Evolutionary conservation across 2,888 invertebrate genomes (phyloP), one percentile per base, ranked within the genome.

Genomic region (Leptinotarsa juncta): DNA sequence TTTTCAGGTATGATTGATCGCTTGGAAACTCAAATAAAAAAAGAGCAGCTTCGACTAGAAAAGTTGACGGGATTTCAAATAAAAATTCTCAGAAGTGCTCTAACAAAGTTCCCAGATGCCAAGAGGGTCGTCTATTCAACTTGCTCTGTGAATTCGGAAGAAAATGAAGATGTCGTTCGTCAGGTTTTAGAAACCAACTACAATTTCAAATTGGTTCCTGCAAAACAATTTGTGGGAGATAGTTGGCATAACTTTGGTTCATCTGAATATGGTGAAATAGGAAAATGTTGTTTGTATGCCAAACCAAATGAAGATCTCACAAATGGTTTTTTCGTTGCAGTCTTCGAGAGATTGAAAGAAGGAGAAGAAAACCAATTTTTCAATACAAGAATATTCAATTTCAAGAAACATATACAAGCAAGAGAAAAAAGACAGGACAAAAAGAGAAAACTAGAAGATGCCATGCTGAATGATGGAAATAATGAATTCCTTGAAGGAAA

Each of bases 281-380:
- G 94, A 4, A 89, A 92, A 10, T 91, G 91, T 77, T 97, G 97
- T 85, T 85, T 99, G 57, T 94, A 97, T 84, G 91, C 96, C 0
- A 91, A 90, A 79, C 93, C 95, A 0, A 92, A 94, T 5, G 88
- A 89, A 0, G 97, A 97, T 88, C 88, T 92, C 5, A 96, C 97
- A 0, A 97, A 95, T 86, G 99, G 99, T 3, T 98, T 99, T 88
- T 99, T 99, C 88, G 91, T 99, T 51, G 97, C 98, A 1, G 92
- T 97, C 69, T 94, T 99, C 82, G 95, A 95, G 86, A 90, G 92
- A 84, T 87, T 90, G 78, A 85, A 86, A 71, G 89, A 89, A 77
- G 89, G 89, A 0, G 86, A 86, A 76, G 75, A 67, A 32, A 86
- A 87, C 79, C 79, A 75, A 67, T 85, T 85, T 81, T 83, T 83